Evolutionary conservation across 2,113 vertebrate genomes (phyloP), one percentile per base, ranked within the genome.

Genomic region (Tapirus terrestris): DNA sequence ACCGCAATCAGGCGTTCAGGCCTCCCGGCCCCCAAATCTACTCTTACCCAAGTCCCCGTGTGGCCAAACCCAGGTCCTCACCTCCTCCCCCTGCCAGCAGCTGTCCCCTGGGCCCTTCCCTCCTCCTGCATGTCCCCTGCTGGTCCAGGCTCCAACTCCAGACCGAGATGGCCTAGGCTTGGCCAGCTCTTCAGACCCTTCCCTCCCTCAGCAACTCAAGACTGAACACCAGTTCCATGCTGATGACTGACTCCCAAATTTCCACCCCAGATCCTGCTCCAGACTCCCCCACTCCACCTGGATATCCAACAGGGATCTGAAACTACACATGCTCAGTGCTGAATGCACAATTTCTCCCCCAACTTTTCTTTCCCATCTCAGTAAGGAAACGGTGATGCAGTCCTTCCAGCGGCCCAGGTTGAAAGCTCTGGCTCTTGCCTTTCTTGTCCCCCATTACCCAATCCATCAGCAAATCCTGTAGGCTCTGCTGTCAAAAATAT

Each of bases 321-420:
- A 72, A 58, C n/a, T 3, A 8, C 60, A 65, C 10, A 4, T 33
- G 29, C 31, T 25, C 33, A 17, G 29, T 17, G 33, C 1, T 12
- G 9, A 13, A 25, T 18, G 43, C 13, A 10, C 7, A 14, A 23
- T 25, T 11, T 58, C 51, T 43, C 72, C 72, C 21, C 12, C 7
- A 58, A 48, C 33, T 29, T 77, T 51, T 45, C 45, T 31, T 11
- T 21, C n/a, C 77, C 23, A 21, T 21, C n/a, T 89, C 43, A 21
- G 72, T 3, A 86, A 27, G 21, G 8, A 36, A 17, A 65, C 1
- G 12, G 67, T 6, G 0, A 14, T 13, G 2, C 2, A 13, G 0
- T 2, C 86, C 86, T 31, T n/a, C 31, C 20, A 45, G 63, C 14
- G 58, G 51, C 20, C 51, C 2, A 25, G 63, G 48, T 39, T 33